Evolutionary conservation across 2,113 vertebrate genomes (phyloP).

Genomic region (Cranoglanis bouderius): DNA sequence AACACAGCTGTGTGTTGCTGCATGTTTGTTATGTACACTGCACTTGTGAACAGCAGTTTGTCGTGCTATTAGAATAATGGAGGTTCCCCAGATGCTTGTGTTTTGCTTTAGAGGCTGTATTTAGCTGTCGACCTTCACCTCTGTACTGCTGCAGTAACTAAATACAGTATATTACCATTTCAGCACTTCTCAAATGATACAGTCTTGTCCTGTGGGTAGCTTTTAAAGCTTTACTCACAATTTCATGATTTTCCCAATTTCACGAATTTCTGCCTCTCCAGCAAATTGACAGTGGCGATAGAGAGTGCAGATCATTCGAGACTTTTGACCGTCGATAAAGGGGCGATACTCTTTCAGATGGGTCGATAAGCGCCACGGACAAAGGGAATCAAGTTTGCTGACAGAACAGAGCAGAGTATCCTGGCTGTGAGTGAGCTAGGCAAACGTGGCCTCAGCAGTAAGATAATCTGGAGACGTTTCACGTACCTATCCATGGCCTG

Average conservation of each 20-base stretch:
- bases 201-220: not conserved
- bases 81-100: slow-evolving; percentile 37
- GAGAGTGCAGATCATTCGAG: slow-evolving; percentile 21
- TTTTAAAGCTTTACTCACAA: slow-evolving; percentile 7
- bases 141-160: not conserved
- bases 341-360: slow-evolving; percentile 50
- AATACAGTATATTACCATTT: not conserved
- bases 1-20: slow-evolving; percentile 46
- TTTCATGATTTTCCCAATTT: not conserved
- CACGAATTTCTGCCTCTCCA: not conserved
- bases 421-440: slow-evolving; percentile 4
- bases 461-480: slow-evolving; percentile 53
- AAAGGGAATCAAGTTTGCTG: slow-evolving; percentile 42
- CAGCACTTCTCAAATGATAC: not conserved
- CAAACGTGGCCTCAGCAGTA: slow-evolving; percentile 51
- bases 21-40: slow-evolving; percentile 47
- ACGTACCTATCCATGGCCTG: slow-evolving; percentile 39
- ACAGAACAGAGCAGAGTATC: slow-evolving; percentile 11
- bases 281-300: not conserved
- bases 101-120: slow-evolving; percentile 14
- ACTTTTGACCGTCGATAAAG: slow-evolving; percentile 39
- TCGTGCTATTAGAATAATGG: slow-evolving; percentile 31
- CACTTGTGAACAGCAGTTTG: slow-evolving; percentile 33
- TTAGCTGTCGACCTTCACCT: slow-evolving; percentile 31
- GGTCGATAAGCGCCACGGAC: slow-evolving; percentile 36